Evolutionary conservation across 2,888 invertebrate species (phyloP).

Genomic region (Drosophila lutescens): DNA sequence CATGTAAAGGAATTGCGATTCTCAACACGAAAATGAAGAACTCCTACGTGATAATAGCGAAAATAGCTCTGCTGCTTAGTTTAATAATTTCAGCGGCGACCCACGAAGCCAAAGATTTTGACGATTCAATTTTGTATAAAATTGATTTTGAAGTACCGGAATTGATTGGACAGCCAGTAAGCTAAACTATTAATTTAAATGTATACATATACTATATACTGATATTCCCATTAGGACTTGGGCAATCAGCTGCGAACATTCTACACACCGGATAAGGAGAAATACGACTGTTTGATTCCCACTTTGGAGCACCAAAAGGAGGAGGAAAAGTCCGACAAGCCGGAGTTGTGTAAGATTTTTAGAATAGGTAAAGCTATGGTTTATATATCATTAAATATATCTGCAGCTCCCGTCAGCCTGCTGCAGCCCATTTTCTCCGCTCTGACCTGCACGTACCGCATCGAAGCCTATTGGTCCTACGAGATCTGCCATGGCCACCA

Average conservation of each 20-base stretch:
- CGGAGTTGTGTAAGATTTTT: constrained; percentile 72
- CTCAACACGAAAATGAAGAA: constrained; percentile 10
- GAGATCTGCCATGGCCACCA: constrained; percentile 97
- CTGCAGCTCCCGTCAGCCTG: constrained; percentile 89
- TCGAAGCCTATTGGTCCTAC: constrained; percentile 98
- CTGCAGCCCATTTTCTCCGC: constrained; percentile 91
- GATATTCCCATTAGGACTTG: constrained; percentile 47
- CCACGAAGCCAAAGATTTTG: constrained; percentile 89
- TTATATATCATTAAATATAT: neutral
- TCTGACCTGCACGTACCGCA: constrained; percentile 92
- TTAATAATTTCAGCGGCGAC: constrained; percentile 57
- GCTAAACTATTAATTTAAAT: neutral
- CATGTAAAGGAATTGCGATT: constrained; percentile 1
- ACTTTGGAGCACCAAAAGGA: constrained; percentile 85
- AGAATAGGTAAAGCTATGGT: too few relatives aligned
- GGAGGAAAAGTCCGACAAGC: constrained; percentile 80
- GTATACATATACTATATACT: neutral
- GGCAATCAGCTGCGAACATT: constrained; percentile 73
- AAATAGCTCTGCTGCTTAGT: constrained; percentile 28
- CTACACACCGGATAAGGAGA: constrained; percentile 90
- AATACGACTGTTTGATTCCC: constrained; percentile 93
- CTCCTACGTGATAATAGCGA: constrained; percentile 6
- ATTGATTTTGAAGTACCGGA: constrained; percentile 90
- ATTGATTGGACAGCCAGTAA: constrained; percentile 82
- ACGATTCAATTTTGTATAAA: constrained; percentile 92